Percentiles rank a stretch among this genome's conserved stretches.
These are phyloP conservation scores for Platycnemis pennipes DNA, from an alignment of 2,888 invertebrate species.

Conservation along the genomic window DNA sequence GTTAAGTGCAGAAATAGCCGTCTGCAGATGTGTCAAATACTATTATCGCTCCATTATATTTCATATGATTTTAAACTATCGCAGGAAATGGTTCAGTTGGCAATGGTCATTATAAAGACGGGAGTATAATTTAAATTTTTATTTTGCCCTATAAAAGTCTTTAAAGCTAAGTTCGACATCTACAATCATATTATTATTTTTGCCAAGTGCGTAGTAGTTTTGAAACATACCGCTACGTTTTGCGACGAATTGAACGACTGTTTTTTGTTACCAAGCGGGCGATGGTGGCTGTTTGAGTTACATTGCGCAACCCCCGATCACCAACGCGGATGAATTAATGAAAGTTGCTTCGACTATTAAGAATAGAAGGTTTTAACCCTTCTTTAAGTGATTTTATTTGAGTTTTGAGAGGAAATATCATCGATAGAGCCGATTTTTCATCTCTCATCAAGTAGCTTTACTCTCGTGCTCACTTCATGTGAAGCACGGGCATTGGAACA, in stretches of 20 bases:
- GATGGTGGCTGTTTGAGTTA: background rate
- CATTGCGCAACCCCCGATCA: background rate
- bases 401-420: background rate
- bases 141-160: too few relatives aligned
- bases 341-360: background rate
- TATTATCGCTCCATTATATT: too few relatives aligned
- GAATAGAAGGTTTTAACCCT: background rate
- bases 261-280: slow-evolving; percentile 36
- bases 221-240: background rate
- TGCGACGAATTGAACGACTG: background rate
- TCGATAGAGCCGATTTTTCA: background rate
- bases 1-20: too few relatives aligned
- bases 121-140: too few relatives aligned
- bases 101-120: too few relatives aligned
- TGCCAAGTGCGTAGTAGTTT: background rate
- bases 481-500: background rate
- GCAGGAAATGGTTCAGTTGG: too few relatives aligned
- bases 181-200: too few relatives aligned
- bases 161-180: too few relatives aligned
- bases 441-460: background rate
- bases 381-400: background rate
- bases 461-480: background rate
- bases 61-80: too few relatives aligned
- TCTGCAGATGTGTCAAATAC: too few relatives aligned
- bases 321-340: background rate